phyloP scores from a whole-genome alignment of 2,113 vertebrate genomes.

The Empidonax traillii region DNA sequence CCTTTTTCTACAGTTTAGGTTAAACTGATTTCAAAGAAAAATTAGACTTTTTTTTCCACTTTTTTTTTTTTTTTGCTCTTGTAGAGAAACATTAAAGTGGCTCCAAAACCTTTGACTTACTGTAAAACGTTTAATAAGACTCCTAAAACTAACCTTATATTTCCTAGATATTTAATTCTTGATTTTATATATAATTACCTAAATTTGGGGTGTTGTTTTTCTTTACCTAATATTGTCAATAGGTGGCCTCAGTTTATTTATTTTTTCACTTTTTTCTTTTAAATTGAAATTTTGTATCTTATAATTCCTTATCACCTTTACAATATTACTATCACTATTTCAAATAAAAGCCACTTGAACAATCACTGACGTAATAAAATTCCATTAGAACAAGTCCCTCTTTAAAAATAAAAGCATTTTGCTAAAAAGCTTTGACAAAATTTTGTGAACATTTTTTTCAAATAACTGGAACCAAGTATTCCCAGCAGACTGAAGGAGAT shows the following conservation, averaged over 20 bases:
- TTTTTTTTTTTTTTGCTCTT: neutral
- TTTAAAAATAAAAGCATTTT: neutral
- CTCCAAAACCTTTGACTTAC: neutral
- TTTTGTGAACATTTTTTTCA: neutral
- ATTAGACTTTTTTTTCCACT: neutral
- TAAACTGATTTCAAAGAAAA: neutral
- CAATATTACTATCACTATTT: neutral
- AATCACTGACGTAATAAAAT: neutral
- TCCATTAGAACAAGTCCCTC: neutral
- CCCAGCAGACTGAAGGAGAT: neutral
- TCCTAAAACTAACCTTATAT: neutral
- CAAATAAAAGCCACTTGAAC: neutral
- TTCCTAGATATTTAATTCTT: neutral
- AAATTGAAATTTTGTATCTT: neutral
- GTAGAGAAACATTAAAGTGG: neutral
- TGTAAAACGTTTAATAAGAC: neutral
- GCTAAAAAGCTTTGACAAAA: neutral
- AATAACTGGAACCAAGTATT: neutral
- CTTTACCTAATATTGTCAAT: neutral
- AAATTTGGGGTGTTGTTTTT: neutral
- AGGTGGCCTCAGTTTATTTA: slow-evolving; percentile 1
- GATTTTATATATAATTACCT: neutral
- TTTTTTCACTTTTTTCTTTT: neutral
- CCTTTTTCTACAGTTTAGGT: neutral
- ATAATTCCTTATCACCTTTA: neutral